A percentile compares a stretch with the other conserved stretches of the same genome.
Conservation (phyloP, 2,888 invertebrate genomes). For the Trichacis sp. region DNA sequence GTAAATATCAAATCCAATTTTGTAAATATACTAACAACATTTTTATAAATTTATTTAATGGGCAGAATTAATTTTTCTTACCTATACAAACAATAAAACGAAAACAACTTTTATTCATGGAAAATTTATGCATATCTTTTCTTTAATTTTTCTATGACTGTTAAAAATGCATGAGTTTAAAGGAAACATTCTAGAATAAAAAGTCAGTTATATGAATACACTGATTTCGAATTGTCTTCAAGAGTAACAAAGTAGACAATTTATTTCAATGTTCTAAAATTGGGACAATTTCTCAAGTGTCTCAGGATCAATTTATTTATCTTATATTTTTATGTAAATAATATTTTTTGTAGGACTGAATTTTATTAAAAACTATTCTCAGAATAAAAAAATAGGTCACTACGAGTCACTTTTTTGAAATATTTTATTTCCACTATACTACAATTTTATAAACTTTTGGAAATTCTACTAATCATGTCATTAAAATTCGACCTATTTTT, state of each 20-base stretch:
- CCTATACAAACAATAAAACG: not conserved
- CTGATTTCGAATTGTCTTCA: too few species aligned
- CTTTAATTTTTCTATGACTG: not conserved
- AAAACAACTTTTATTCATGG: not conserved
- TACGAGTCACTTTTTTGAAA: not conserved
- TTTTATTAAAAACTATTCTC: not conserved
- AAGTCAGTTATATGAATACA: too few species aligned
- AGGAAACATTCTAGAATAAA: too few species aligned
- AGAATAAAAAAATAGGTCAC: not conserved
- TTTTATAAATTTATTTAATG: not conserved
- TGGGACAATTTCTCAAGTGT: not conserved
- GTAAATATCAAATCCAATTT: not conserved
- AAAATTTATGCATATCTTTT: not conserved
- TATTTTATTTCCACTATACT: not conserved
- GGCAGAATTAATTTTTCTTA: not conserved
- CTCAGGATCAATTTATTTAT: not conserved
- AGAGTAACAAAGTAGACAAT: not conserved
- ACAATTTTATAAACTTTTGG: not conserved
- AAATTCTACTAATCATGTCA: not conserved
- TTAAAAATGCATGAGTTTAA: not conserved
- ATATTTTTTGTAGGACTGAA: not conserved
- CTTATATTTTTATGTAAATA: not conserved
- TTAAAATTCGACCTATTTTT: not conserved
- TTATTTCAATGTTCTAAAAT: not conserved
- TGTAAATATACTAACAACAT: not conserved